Base-by-base conservation (phyloP, 2,113 vertebrate genomes). In the Oncorhynchus gorbuscha region DNA sequence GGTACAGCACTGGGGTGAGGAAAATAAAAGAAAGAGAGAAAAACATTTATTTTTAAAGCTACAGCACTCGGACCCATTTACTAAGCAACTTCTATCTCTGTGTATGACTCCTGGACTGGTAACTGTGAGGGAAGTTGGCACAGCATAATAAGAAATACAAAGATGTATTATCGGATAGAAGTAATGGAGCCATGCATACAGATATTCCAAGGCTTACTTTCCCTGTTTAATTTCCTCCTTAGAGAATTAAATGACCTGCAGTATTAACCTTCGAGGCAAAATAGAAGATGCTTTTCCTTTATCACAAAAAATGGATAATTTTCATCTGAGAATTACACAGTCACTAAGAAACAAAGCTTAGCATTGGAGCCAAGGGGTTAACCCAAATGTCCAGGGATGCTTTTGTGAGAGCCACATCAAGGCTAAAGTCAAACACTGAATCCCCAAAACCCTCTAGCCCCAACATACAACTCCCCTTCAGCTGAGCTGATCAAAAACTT, bases 81-180 rank as follows among this genome's bases (percentile, higher is more conserved):
- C 89, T 86, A 87, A 85, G 89, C 87, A 86, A 84, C 74, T 74
- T 85, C 86, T 89, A 88, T 92, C 87, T 92, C 89, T 92, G 89
- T 89, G 86, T 92, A 87, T 90, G 84, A 89, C 79, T 87, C 83
- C 81, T 88, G 87, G 88, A 87, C 81, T 90, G 90, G 81, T 89
- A 87, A 90, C 83, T 82, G 79, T 81, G 88, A 88, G 32, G 72
- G 89, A 87, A 88, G 83, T 79, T 83, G 84, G 87, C 79, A 77
- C 66, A 75, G 77, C 70, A 85, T 91, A 86, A 87, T 88, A 90
- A 85, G 86, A 90, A 91, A 91, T 87, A 90, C 89, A 92, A 90
- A 90, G 88, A 91, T 90, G 85, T 85, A 88, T 90, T 89, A 87
- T 88, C 75, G 83, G 83, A 88, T 83, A 81, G 83, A 90, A 88